Percentiles rank a stretch among this genome's conserved stretches.
Evolutionary conservation across 2,888 invertebrate species (phyloP).

Genomic region (Matsumyia berberina): DNA sequence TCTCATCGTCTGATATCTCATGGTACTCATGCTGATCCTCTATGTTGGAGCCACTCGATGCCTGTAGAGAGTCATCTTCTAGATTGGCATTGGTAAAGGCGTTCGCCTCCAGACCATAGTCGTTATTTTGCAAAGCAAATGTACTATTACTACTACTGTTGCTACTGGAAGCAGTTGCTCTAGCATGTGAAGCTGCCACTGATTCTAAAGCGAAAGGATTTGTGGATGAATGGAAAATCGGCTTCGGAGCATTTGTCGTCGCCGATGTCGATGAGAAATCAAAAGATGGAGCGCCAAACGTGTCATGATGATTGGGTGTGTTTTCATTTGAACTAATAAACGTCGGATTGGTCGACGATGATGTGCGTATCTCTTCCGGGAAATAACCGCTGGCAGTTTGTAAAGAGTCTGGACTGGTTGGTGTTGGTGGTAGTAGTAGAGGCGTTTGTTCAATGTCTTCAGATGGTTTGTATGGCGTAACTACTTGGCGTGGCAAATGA

Average conservation of each 20-base stretch:
- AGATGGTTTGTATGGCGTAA: slow-evolving; percentile 94
- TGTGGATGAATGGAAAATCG: slow-evolving; percentile 79
- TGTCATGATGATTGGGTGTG: slow-evolving; percentile 82
- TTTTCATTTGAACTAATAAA: slow-evolving; percentile 84
- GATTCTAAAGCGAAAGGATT: slow-evolving; percentile 82
- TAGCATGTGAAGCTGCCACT: slow-evolving; percentile 68
- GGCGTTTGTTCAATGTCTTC: slow-evolving; percentile 91
- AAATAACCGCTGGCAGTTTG: slow-evolving; percentile 84
- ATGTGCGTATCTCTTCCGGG: slow-evolving; percentile 82
- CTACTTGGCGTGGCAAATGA: slow-evolving; percentile 94
- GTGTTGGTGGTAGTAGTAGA: slow-evolving; percentile 86
- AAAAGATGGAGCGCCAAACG: slow-evolving; percentile 82
- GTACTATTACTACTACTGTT: slow-evolving; percentile 75
- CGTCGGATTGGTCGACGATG: slow-evolving; percentile 82
- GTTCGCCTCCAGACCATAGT: slow-evolving; percentile 82
- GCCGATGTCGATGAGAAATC: slow-evolving; percentile 80
- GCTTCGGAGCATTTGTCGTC: slow-evolving; percentile 60
- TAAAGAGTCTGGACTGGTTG: slow-evolving; percentile 84
- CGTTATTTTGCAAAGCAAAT: slow-evolving; percentile 82
- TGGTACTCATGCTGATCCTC: slow-evolving; percentile 90
- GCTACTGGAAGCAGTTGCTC: slow-evolving; percentile 73
- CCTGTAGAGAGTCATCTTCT: slow-evolving; percentile 76
- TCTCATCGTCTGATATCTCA: slow-evolving; percentile 92
- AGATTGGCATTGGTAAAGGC: slow-evolving; percentile 79
- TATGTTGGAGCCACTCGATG: slow-evolving; percentile 78